These are phyloP conservation scores for Microtus pennsylvanicus DNA, from an alignment of 2,113 vertebrate species.

Conservation along the genomic window DNA sequence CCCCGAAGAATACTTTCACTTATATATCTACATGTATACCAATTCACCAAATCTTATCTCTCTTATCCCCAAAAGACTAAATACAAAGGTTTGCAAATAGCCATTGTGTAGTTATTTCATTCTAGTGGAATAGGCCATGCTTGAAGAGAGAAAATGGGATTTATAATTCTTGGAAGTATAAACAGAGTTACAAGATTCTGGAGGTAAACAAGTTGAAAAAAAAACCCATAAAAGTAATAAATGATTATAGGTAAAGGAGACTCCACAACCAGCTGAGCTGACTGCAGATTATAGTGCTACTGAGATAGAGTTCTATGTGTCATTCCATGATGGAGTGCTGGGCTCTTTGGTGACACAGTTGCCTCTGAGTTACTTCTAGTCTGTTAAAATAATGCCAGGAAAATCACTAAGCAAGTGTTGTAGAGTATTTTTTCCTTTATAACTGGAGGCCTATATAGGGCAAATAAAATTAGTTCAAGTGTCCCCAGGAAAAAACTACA, in stretches of 20 bases:
- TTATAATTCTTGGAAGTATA: background rate
- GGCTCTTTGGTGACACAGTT: background rate
- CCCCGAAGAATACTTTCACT: background rate
- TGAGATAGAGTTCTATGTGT: background rate
- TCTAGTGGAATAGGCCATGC: background rate
- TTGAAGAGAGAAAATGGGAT: background rate
- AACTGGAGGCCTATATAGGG: background rate
- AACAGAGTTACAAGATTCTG: background rate
- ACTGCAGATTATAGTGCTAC: background rate
- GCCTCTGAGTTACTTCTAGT: background rate
- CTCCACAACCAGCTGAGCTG: no score
- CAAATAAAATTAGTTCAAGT: background rate
- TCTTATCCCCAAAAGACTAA: background rate
- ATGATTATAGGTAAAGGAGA: background rate
- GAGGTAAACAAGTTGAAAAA: background rate
- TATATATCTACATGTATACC: background rate
- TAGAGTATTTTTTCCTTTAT: background rate
- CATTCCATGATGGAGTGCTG: accelerated
- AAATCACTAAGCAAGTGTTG: background rate
- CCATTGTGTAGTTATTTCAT: no score
- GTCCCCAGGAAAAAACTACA: no score
- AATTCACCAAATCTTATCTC: background rate
- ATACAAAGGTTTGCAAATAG: background rate
- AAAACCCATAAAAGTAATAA: background rate
- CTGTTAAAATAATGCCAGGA: background rate